phyloP scores from a whole-genome alignment of 2,113 vertebrate species.

The Erythrolamprus reginae region DNA sequence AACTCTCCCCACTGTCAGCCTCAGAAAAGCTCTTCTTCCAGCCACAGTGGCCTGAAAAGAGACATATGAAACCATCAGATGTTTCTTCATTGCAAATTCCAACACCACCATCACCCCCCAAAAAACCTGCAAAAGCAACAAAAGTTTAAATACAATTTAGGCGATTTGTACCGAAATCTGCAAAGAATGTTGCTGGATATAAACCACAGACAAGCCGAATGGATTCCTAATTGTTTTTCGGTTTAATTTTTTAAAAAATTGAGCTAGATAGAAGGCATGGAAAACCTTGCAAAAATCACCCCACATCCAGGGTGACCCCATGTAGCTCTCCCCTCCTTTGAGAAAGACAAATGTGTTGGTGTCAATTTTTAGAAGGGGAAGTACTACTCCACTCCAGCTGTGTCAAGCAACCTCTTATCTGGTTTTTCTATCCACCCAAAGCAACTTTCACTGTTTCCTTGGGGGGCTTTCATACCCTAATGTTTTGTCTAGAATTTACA shows the following conservation, averaged over 20 bases:
- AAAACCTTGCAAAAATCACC: not conserved
- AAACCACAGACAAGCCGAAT: not conserved
- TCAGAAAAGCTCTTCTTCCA: conserved; percentile 28
- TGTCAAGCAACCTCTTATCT: not conserved
- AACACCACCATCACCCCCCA: not conserved
- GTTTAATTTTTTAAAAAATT: not conserved
- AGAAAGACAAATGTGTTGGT: not conserved
- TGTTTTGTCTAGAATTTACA: not conserved
- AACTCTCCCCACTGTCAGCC: conserved; percentile 13
- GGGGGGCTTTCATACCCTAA: not conserved
- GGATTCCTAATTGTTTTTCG: not conserved
- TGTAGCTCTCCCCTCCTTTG: not conserved
- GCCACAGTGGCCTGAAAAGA: conserved; percentile 29
- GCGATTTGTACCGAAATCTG: not conserved
- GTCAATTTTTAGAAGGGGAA: not conserved
- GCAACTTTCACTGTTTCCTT: not conserved
- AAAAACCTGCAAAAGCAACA: not conserved
- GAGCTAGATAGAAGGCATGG: not conserved
- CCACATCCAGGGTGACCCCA: not conserved
- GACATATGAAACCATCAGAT: not conserved
- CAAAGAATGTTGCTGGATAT: not conserved
- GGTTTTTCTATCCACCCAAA: not conserved
- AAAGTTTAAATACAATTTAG: not conserved
- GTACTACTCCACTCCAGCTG: not conserved
- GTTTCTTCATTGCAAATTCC: not conserved